Evolutionary conservation across 2,888 invertebrate species (phyloP).

Genomic region (Rhingia rostrata): DNA sequence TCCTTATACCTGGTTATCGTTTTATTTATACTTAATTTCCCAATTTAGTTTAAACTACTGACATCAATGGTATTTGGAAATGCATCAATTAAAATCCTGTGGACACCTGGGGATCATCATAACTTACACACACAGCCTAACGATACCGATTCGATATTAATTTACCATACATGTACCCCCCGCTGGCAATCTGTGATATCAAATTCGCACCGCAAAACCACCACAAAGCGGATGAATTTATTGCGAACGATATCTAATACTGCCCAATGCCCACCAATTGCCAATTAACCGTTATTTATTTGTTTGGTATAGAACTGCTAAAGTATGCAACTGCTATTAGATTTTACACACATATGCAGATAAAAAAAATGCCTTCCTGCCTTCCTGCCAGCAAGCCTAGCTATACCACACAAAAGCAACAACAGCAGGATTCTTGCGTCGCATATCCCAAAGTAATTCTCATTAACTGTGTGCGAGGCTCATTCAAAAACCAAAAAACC

Average conservation of each 20-base stretch:
- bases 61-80: background rate
- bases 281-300: conserved; percentile 22
- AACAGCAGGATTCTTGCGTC: background rate
- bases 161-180: background rate
- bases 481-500: conserved; percentile 4
- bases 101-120: conserved; percentile 10
- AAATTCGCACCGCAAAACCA: conserved; percentile 20
- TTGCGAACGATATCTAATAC: conserved; percentile 3
- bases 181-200: conserved; percentile 4
- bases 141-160: conserved; percentile 9
- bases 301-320: background rate
- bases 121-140: conserved; percentile 17
- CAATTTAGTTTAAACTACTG: background rate
- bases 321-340: background rate
- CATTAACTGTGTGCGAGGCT: conserved; percentile 14
- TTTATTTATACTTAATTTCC: background rate
- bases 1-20: too few species aligned
- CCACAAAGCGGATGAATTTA: conserved; percentile 13
- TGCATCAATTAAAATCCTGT: conserved; percentile 1
- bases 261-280: background rate
- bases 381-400: too few species aligned
- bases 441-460: conserved; percentile 18
- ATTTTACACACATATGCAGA: background rate
- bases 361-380: too few species aligned
- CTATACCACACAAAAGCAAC: background rate